These are phyloP conservation scores for Rhyacophila evoluta DNA, from an alignment of 2,888 invertebrate species.

Conservation along the genomic window DNA sequence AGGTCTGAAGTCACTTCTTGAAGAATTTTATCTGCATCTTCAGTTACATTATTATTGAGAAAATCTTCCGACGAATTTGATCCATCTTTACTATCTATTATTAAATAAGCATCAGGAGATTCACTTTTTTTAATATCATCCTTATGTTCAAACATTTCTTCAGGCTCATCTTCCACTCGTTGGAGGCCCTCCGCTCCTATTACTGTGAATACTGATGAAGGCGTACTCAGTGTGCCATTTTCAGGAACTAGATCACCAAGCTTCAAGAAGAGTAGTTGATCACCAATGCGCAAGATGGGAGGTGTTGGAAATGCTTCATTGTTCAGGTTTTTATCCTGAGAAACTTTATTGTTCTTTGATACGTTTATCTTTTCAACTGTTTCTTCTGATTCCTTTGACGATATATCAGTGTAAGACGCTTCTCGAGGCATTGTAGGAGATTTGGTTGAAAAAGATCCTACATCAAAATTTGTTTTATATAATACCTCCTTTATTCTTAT, in stretches of 20 bases:
- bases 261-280: constrained; percentile 61
- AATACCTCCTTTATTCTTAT: constrained; percentile 67
- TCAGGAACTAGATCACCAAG: constrained; percentile 58
- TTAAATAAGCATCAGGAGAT: constrained; percentile 1
- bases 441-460: constrained; percentile 62
- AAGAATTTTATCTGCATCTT: constrained; percentile 42
- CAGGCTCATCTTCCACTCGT: constrained; percentile 58
- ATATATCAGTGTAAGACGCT: constrained; percentile 56
- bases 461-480: constrained; percentile 63
- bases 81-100: not conserved
- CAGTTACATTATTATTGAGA: constrained; percentile 25
- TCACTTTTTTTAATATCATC: constrained; percentile 37
- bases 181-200: constrained; percentile 65
- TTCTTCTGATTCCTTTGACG: constrained; percentile 25
- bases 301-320: constrained; percentile 58
- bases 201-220: constrained; percentile 61
- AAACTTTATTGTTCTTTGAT: constrained; percentile 55
- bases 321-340: constrained; percentile 27
- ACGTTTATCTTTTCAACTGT: not conserved
- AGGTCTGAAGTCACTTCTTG: constrained; percentile 42
- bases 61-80: not conserved
- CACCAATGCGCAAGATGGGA: constrained; percentile 61
- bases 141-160: constrained; percentile 56
- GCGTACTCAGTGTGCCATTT: constrained; percentile 59
- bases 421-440: constrained; percentile 66